These are phyloP conservation scores for Scaptomyza montana DNA, from an alignment of 1,140 invertebrate species.

Conservation along the genomic window DNA sequence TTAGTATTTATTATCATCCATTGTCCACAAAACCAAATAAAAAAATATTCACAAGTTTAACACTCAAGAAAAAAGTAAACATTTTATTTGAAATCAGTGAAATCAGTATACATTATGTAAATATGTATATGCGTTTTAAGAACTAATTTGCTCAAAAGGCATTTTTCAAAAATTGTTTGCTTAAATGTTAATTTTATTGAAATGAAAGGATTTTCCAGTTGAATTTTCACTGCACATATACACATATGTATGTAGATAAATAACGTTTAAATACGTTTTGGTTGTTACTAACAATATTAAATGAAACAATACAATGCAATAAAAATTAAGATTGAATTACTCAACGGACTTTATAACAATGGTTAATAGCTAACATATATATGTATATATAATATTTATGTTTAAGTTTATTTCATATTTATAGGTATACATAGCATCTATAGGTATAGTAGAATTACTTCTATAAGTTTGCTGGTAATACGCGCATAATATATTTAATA, in stretches of 20 bases:
- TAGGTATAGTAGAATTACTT: conserved; percentile 63
- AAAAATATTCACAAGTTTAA: conserved; percentile 5
- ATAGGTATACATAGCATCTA: conserved; percentile 62
- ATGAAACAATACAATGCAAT: conserved; percentile 53
- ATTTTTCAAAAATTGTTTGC: conserved; percentile 60
- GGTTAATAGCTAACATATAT: conserved; percentile 2
- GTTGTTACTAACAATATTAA: conserved; percentile 44
- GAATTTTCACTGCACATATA: conserved; percentile 23
- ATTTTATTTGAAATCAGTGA: conserved; percentile 71
- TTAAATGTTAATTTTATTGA: conserved; percentile 62
- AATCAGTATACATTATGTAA: conserved; percentile 59
- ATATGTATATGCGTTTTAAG: conserved; percentile 56
- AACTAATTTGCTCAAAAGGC: conserved; percentile 71
- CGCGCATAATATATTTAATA: conserved; percentile 45
- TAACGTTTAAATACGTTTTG: conserved; percentile 41
- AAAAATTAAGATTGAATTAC: conserved; percentile 53
- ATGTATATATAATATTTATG: conserved; percentile 5
- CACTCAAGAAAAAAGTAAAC: conserved; percentile 49
- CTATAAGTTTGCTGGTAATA: conserved; percentile 53
- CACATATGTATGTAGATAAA: conserved; percentile 24
- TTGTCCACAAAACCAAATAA: too few relatives aligned
- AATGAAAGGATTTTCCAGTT: conserved; percentile 55
- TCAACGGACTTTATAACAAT: conserved; percentile 59
- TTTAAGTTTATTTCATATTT: conserved; percentile 46
- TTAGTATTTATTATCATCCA: too few relatives aligned